phyloP scores from a whole-genome alignment of 2,797 vertebrate genomes.

The Pseudochirops cupreus region DNA sequence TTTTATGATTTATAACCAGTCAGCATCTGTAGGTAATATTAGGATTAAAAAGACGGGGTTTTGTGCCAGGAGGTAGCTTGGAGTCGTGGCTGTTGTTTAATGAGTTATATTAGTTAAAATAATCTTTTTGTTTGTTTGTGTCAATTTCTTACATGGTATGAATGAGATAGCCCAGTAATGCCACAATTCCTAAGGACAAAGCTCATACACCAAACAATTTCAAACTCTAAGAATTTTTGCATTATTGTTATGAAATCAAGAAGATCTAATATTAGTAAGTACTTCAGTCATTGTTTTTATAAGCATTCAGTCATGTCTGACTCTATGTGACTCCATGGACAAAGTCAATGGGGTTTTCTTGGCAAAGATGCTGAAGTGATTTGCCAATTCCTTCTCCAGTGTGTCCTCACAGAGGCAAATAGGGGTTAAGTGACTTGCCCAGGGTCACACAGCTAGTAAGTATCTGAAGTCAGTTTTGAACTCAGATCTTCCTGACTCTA shows the following conservation, averaged over 20 bases:
- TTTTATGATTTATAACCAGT: not conserved
- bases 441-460: too few species aligned
- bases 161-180: slow-evolving; percentile 66
- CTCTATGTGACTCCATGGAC: not conserved
- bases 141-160: slow-evolving; percentile 73
- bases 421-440: too few species aligned
- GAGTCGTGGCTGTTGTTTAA: slow-evolving; percentile 58
- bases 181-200: slow-evolving; percentile 60
- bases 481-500: too few species aligned
- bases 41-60: not conserved
- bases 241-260: slow-evolving; percentile 59
- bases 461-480: not conserved
- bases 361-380: not conserved
- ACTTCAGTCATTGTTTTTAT: slow-evolving; percentile 21
- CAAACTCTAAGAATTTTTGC: slow-evolving; percentile 64
- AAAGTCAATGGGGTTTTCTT: not conserved
- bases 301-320: not conserved
- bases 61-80: not conserved
- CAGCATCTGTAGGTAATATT: not conserved
- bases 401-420: too few species aligned
- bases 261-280: slow-evolving; percentile 75
- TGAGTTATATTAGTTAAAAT: slow-evolving; percentile 50
- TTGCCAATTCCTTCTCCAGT: not conserved
- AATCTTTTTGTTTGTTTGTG: slow-evolving; percentile 49
- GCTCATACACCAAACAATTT: slow-evolving; percentile 67